Conservation (phyloP, 2,888 invertebrate genomes). For the Octonoba sinensis region DNA sequence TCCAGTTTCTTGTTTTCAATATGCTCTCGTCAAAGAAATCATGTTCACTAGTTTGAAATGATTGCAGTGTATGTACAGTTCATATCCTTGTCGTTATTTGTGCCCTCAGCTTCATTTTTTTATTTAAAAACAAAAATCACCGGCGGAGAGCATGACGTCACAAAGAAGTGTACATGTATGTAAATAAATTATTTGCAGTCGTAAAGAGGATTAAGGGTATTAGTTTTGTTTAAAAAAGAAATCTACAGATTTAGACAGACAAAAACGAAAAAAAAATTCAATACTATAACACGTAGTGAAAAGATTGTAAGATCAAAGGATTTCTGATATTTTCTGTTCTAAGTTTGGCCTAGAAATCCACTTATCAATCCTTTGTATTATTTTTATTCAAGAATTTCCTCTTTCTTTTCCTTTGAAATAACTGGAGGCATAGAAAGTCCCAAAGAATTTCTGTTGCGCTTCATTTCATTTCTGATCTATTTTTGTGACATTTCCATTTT, state of each 20-base stretch:
- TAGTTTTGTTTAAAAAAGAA: not conserved
- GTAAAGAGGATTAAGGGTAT: not conserved
- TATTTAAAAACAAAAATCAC: no score
- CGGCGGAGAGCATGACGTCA: no score
- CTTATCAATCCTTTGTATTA: slow-evolving; percentile 30
- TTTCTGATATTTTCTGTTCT: slow-evolving; percentile 18
- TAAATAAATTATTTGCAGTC: no score
- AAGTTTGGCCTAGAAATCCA: slow-evolving; percentile 45
- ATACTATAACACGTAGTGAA: slow-evolving; percentile 22
- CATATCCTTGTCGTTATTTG: no score
- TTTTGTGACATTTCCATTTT: slow-evolving; percentile 11
- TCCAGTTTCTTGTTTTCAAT: no score
- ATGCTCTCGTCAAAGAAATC: no score
- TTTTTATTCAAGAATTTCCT: slow-evolving; percentile 13
- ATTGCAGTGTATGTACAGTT: no score
- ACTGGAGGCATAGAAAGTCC: slow-evolving; percentile 24
- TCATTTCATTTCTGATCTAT: slow-evolving; percentile 48
- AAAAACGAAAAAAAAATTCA: not conserved
- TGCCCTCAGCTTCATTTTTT: no score
- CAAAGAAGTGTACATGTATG: no score
- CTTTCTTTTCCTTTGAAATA: not conserved
- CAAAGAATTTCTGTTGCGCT: slow-evolving; percentile 32
- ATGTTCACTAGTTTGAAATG: no score
- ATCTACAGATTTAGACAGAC: not conserved
- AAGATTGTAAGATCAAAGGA: slow-evolving; percentile 45